Evolutionary conservation across 2,797 vertebrate genomes (phyloP).

Genomic region (Mormyrus hasselquistii): DNA sequence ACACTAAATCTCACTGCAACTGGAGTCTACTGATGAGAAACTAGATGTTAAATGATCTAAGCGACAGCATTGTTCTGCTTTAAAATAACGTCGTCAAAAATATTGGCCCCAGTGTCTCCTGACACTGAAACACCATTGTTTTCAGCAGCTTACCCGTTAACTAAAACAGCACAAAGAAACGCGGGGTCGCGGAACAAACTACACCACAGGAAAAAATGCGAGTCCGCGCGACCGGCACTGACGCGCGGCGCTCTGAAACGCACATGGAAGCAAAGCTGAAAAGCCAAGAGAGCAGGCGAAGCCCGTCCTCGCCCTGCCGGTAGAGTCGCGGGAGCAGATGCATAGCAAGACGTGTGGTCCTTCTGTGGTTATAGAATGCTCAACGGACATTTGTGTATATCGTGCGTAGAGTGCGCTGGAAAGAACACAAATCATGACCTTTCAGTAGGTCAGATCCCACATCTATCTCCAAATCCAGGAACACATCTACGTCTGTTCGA

Average conservation of each 20-base stretch:
- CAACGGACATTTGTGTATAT: constrained; percentile 12
- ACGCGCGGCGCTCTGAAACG: constrained; percentile 5
- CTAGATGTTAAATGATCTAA: not conserved
- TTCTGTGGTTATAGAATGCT: not conserved
- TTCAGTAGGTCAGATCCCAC: not conserved
- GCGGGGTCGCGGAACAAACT: not conserved
- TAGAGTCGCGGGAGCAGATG: constrained; percentile 28
- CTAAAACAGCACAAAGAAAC: not conserved
- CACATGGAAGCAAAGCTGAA: constrained; percentile 12
- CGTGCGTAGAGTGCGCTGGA: not conserved
- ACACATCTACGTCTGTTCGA: not conserved
- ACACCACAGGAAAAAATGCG: not conserved
- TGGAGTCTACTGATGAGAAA: not conserved
- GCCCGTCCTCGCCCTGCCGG: not conserved
- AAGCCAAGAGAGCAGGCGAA: not conserved
- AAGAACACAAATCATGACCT: not conserved
- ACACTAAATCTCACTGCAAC: constrained; percentile 2
- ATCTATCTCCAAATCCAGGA: not conserved
- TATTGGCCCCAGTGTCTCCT: not conserved
- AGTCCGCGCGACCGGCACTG: not conserved
- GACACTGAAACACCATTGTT: not conserved
- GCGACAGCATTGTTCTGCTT: not conserved
- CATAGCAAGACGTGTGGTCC: constrained; percentile 28
- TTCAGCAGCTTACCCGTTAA: not conserved
- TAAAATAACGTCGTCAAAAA: constrained; percentile 6